Evolutionary conservation across 2,113 vertebrate genomes (phyloP), one percentile per base, ranked within the genome.

Genomic region (Hymenochirus boettgeri): DNA sequence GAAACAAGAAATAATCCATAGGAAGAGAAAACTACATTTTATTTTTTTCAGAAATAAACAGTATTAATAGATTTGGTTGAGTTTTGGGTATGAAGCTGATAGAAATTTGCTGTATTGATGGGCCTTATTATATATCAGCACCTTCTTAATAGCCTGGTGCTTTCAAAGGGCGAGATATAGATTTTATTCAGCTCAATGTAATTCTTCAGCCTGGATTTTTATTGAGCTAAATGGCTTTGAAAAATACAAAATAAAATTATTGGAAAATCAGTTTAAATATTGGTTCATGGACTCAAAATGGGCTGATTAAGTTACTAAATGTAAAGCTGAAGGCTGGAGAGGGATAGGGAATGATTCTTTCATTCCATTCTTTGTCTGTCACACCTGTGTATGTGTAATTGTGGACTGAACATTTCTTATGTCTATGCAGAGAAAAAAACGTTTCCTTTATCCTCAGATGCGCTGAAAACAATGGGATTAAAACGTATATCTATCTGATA

Each of bases 251-350:
- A 5, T 35, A 18, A 56, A 22, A 62, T 37, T 48, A 70, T 57
- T 70, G 55, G 55, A 66, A 50, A 56, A 51, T 57, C 22, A 50
- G 53, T 62, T 62, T n/a, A n/a, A 62, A 70, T 70, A 62, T 70
- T 51, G 57, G 39, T 25, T 12, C n/a, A n/a, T 33, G 23, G 29
- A 48, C 42, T 50, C 39, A 33, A 22, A 50, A 61, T 17, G 18
- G 46, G 37, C 15, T 18, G 18, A 55, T 39, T 23, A 35, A 15
- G 35, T 55, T 46, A 12, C 5, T 17, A 55, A 8, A 45, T 27
- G 25, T 9, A 42, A n/a, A n/a, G n/a, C n/a, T n/a, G n/a, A n/a
- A n/a, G n/a, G n/a, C n/a, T n/a, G n/a, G n/a, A n/a, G n/a, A n/a
- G n/a, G n/a, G n/a, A n/a, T n/a, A n/a, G n/a, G n/a, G n/a, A n/a